Evolutionary conservation across 2,888 invertebrate species (phyloP).

Genomic region (Drosophila yooni): DNA sequence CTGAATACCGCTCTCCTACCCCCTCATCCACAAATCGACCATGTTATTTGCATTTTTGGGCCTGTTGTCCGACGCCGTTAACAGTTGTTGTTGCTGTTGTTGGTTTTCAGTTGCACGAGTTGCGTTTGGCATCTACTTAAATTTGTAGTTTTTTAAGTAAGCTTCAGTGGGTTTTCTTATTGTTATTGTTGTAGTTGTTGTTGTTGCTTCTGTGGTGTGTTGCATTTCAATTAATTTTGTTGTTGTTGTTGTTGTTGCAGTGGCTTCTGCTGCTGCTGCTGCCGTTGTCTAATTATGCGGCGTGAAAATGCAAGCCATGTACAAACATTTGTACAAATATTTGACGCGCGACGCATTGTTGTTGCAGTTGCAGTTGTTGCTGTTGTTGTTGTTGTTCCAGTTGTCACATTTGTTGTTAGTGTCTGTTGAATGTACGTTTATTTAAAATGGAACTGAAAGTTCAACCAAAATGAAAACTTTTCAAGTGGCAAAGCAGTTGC

Average conservation of each 20-base stretch:
- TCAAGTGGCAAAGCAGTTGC: slow-evolving; percentile 7
- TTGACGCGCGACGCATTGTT: slow-evolving; percentile 60
- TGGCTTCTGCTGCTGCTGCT: slow-evolving; percentile 17
- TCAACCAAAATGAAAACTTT: slow-evolving; percentile 19
- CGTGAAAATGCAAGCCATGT: slow-evolving; percentile 82
- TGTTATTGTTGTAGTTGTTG: slow-evolving; percentile 39
- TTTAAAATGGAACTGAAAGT: slow-evolving; percentile 64
- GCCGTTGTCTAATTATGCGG: slow-evolving; percentile 77
- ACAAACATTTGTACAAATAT: slow-evolving; percentile 71
- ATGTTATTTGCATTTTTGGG: slow-evolving; percentile 42
- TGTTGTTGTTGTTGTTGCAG: slow-evolving; percentile 23
- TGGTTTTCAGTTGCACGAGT: slow-evolving; percentile 24
- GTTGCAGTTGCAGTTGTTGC: slow-evolving; percentile 19
- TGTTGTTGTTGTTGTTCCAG: slow-evolving; percentile 10
- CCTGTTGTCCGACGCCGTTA: slow-evolving; percentile 44
- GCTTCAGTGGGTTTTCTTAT: slow-evolving; percentile 35
- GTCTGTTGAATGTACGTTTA: slow-evolving; percentile 47
- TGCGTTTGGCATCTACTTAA: slow-evolving; percentile 75
- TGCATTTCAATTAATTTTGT: slow-evolving; percentile 61
- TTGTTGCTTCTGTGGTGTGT: slow-evolving; percentile 34
- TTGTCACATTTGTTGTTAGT: slow-evolving; percentile 14
- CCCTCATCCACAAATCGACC: slow-evolving; percentile 24
- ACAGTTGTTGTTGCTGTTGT: slow-evolving; percentile 40
- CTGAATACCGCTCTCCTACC: not conserved
- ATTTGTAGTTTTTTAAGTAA: slow-evolving; percentile 44